Evolutionary conservation across 2,888 invertebrate genomes (phyloP).

Genomic region (Drosophila crucigera): DNA sequence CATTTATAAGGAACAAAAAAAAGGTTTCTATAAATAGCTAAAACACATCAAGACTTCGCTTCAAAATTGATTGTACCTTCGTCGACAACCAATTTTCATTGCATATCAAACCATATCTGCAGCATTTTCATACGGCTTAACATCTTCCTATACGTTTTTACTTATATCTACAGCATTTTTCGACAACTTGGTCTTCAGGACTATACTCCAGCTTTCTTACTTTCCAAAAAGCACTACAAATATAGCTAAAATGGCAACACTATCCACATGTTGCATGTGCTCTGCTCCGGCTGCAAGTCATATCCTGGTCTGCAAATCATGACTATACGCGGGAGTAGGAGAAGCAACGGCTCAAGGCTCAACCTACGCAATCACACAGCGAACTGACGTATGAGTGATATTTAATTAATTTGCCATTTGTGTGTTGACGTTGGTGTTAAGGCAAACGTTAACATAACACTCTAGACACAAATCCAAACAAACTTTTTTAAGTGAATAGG

Average conservation of each 20-base stretch:
- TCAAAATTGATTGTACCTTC: background rate
- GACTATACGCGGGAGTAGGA: background rate
- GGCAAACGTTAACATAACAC: conserved; percentile 21
- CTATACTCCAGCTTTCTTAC: background rate
- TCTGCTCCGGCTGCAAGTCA: background rate
- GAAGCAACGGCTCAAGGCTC: background rate
- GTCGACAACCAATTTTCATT: background rate
- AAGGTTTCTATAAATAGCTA: background rate
- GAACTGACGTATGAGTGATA: conserved; percentile 66
- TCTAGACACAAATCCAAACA: conserved; percentile 31
- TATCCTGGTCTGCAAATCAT: conserved; percentile 25
- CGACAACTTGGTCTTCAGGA: background rate
- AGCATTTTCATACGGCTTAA: background rate
- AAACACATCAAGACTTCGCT: background rate
- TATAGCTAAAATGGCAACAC: background rate
- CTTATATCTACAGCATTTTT: background rate
- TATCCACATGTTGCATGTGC: conserved; percentile 7
- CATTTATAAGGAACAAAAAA: background rate
- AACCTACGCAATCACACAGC: conserved; percentile 4
- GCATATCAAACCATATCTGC: background rate
- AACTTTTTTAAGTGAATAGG: conserved; percentile 6
- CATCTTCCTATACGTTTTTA: background rate
- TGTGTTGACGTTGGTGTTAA: conserved; percentile 28
- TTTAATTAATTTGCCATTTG: conserved; percentile 66
- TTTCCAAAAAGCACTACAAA: background rate